Evolutionary conservation across 2,888 invertebrate genomes (phyloP).

Genomic region (Bugulina stolonifera): DNA sequence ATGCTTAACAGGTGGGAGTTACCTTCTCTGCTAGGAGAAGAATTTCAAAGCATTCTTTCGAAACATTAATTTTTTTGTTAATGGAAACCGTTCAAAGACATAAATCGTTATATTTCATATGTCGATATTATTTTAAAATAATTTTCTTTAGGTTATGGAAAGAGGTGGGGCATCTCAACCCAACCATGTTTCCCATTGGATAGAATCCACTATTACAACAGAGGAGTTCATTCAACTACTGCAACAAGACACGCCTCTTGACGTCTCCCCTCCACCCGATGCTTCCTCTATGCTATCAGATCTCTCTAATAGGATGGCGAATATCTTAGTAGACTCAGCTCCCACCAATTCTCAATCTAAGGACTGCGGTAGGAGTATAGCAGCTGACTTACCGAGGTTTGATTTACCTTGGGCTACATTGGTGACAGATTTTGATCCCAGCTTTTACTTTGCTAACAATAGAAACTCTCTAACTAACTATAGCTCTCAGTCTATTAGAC

Average conservation of each 20-base stretch:
- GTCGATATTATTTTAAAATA: too few species aligned
- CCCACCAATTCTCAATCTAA: too few species aligned
- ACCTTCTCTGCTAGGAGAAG: too few species aligned
- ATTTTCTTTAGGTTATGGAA: not conserved
- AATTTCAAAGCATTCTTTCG: too few species aligned
- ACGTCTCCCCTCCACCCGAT: not conserved
- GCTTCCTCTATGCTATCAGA: not conserved
- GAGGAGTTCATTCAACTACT: conserved; percentile 9
- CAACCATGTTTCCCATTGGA: conserved; percentile 17
- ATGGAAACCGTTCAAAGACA: too few species aligned
- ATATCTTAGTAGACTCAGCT: not conserved
- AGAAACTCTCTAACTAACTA: not conserved
- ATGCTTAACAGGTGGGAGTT: too few species aligned
- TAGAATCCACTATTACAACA: not conserved
- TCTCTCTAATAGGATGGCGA: conserved; percentile 1
- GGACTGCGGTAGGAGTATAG: not conserved
- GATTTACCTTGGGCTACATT: conserved; percentile 3
- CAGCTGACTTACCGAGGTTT: not conserved
- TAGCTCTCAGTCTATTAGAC: not conserved
- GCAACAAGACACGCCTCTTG: not conserved
- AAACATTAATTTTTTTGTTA: too few species aligned
- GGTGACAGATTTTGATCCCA: not conserved
- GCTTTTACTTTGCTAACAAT: not conserved
- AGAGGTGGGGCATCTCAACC: not conserved
- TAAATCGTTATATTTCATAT: too few species aligned